A percentile compares a stretch with the other conserved stretches of the same genome.
Evolutionary conservation across 1,140 invertebrate species (phyloP).

Genomic region (Cyphomyrmex costatus): DNA sequence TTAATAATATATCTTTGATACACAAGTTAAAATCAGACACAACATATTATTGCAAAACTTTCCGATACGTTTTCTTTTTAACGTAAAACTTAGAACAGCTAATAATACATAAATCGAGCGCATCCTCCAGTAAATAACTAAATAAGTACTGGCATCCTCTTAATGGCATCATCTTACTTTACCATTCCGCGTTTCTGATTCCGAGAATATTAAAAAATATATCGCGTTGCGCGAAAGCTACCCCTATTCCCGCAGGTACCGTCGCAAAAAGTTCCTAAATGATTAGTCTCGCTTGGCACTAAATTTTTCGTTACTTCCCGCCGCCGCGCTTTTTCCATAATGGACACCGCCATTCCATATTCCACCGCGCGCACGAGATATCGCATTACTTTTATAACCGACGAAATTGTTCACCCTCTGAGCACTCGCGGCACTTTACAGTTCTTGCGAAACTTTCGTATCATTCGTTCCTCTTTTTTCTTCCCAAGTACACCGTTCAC

Average conservation of each 20-base stretch:
- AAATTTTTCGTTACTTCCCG: slow-evolving; percentile 65
- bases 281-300: slow-evolving; percentile 61
- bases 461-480: background rate
- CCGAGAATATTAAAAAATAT: slow-evolving; percentile 68
- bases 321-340: slow-evolving; percentile 73
- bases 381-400: slow-evolving; percentile 62
- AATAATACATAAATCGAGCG: slow-evolving; percentile 7
- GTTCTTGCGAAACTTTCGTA: slow-evolving; percentile 56
- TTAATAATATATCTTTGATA: background rate
- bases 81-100: background rate
- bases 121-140: background rate
- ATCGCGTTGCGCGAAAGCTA: background rate
- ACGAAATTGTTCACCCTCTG: slow-evolving; percentile 49
- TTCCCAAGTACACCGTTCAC: background rate
- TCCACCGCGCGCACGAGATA: slow-evolving; percentile 29
- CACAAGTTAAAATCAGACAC: background rate
- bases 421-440: slow-evolving; percentile 56
- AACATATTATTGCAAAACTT: background rate
- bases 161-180: slow-evolving; percentile 17
- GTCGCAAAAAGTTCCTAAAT: slow-evolving; percentile 54
- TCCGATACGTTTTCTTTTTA: background rate
- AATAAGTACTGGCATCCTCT: background rate
- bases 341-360: slow-evolving; percentile 64
- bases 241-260: slow-evolving; percentile 10
- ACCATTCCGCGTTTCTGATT: slow-evolving; percentile 35